Evolutionary conservation across 2,888 invertebrate genomes (phyloP), one percentile per base, ranked within the genome.

Genomic region (Limnephilus rhombicus): DNA sequence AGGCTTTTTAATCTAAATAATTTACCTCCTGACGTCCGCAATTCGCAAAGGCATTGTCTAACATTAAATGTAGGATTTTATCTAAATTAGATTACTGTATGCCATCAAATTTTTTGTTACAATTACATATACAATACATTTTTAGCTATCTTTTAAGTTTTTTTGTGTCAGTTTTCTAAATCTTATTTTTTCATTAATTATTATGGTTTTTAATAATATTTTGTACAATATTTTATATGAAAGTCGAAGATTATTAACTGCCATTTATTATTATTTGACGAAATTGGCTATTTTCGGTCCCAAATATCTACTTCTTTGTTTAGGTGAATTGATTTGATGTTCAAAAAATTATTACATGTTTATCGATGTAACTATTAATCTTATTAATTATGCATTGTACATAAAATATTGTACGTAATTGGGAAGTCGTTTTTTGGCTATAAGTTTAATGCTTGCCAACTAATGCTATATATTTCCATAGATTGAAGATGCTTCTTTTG

Each of bases 11-110:
- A 41, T 89, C 89, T 89, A 89, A 81, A 45, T 89, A 29, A 89
- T 89, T 88, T 80, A 88, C 37, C 41, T 81, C 45, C 81, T 89
- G 41, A 89, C 68, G 31, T 88, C 88, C 88, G 37, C 88, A 88
- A 31, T 88, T 88, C 88, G 88, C 88, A 88, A 34, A 68, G 81
- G 81, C 89, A 89, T 89, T 81, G 80, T 80, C 81, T 81, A 89
- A 89, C 89, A 89, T 89, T 80, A 81, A 89, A 89, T 81, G 89
- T 89, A 89, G 41, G 45, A 45, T 37, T 89, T 89, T 81, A 89
- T 89, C 89, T 80, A 89, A 89, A 89, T 81, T 89, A 89, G 89
- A 89, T 89, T 80, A 31, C 68, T 41, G 81, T 45, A 41, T n/a
- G 89, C 89, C 89, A 89, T 89, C 81, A 80, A 81, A 45, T 37